These are phyloP conservation scores for Strigamia maritima DNA, from an alignment of 2,888 invertebrate species.

Conservation along the genomic window DNA sequence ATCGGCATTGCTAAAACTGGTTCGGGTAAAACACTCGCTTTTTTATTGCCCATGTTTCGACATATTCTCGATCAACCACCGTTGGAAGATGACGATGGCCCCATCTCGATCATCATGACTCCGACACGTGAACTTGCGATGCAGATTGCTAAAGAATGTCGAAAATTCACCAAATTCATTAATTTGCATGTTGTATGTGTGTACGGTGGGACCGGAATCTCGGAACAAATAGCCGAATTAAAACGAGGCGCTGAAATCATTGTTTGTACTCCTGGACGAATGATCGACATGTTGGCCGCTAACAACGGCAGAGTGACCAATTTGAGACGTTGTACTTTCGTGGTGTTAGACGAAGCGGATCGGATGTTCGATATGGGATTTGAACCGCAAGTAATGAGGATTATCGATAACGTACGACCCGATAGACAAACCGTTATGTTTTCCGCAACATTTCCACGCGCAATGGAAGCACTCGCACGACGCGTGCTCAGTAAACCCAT, in stretches of 20 bases:
- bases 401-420: constrained; percentile 93
- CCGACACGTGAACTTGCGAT: constrained; percentile 97
- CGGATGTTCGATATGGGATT: constrained; percentile 99
- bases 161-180: constrained; percentile 85
- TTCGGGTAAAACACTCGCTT: constrained; percentile 96
- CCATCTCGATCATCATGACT: constrained; percentile 94
- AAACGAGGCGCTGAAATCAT: constrained; percentile 97
- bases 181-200: constrained; percentile 89
- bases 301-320: constrained; percentile 95
- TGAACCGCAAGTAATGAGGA: constrained; percentile 96
- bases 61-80: constrained; percentile 92
- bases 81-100: constrained; percentile 95
- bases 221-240: constrained; percentile 91
- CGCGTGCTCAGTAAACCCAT: constrained; percentile 90
- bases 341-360: constrained; percentile 98
- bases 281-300: constrained; percentile 99
- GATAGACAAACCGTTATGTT: constrained; percentile 98
- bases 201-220: constrained; percentile 96
- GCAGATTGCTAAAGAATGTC: constrained; percentile 96
- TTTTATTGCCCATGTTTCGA: constrained; percentile 94
- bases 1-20: constrained; percentile 99
- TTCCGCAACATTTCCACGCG: constrained; percentile 96
- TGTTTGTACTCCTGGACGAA: constrained; percentile 97
- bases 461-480: constrained; percentile 97
- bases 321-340: constrained; percentile 90